Percentiles rank a stretch among this genome's conserved stretches.
These are phyloP conservation scores for Hemiprocne comata DNA, from an alignment of 2,113 vertebrate species.

Conservation along the genomic window DNA sequence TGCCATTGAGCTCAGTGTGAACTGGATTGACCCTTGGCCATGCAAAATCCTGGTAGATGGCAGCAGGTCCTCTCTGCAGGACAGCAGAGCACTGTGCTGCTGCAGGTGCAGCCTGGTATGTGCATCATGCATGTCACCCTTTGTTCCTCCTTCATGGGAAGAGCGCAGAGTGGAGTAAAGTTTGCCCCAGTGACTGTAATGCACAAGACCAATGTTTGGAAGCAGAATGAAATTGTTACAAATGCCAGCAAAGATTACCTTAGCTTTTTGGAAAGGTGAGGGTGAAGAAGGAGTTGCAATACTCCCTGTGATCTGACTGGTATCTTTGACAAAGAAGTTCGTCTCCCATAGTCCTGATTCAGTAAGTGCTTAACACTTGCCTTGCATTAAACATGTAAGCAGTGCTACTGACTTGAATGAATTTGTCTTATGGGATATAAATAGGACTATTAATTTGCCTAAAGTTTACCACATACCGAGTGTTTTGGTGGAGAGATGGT, in stretches of 20 bases:
- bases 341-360: not conserved
- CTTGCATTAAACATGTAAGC: not conserved
- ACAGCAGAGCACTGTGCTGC: accelerated
- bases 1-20: not conserved
- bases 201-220: not conserved
- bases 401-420: not conserved
- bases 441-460: not conserved
- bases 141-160: not conserved
- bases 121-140: accelerated
- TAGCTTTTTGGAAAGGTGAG: not conserved
- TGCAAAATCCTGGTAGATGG: not conserved
- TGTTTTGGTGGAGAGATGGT: not conserved
- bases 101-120: not conserved
- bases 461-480: not conserved
- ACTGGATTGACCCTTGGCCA: not conserved
- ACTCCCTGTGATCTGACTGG: not conserved
- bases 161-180: accelerated
- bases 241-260: not conserved
- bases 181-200: not conserved
- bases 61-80: not conserved
- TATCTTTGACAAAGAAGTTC: not conserved
- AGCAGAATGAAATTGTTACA: not conserved
- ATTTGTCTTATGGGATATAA: not conserved
- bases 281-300: not conserved
- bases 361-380: not conserved